Evolutionary conservation across 2,797 vertebrate genomes (phyloP), one percentile per base, ranked within the genome.

Genomic region (Pantherophis vulpinus): DNA sequence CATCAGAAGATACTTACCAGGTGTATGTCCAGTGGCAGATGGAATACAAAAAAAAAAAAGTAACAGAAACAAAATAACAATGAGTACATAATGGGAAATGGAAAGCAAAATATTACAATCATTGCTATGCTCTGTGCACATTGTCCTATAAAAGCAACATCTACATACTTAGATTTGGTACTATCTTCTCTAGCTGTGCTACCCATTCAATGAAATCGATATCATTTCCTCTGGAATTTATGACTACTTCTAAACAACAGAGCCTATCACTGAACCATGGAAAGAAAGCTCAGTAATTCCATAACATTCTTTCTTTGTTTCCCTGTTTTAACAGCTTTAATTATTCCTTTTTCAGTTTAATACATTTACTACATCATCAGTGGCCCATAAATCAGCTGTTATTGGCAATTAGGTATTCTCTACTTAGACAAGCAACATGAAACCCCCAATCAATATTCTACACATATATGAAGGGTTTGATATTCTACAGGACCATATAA

Each of bases 1-100:
- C 14, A 25, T 93, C 47, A 91, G 83, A 58, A 91, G 70, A 86
- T 27, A 89, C 93, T 93, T 87, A 93, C 93, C 87, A 89, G 51
- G 47, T 63, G 70, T 90, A 13, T 58, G 27, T 91, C 90, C 93
- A 91, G 32, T 9, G 51, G 66, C 83, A 89, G 63, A n/a, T 63
- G 87, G 10, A 87, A n/a, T 55, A n/a, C n/a, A 23, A 47, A 37
- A 37, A 37, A 56, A 58, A 86, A 25, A 61, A 32, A 83, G 55
- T 16, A 47, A 93, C 29, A 87, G 47, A 79, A 79, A 63, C 23
- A 58, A 58, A 56, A 87, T 27, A 27, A 32, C 56, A 79, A 63
- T 55, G n/a, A 9, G 87, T 51, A 29, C 12, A 59, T 51, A 51
- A 51, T 51, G 51, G 51, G 51, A 54, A 56, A 32, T 42, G 47